Evolutionary conservation across 2,888 invertebrate genomes (phyloP).

Genomic region (Allygus modestus): DNA sequence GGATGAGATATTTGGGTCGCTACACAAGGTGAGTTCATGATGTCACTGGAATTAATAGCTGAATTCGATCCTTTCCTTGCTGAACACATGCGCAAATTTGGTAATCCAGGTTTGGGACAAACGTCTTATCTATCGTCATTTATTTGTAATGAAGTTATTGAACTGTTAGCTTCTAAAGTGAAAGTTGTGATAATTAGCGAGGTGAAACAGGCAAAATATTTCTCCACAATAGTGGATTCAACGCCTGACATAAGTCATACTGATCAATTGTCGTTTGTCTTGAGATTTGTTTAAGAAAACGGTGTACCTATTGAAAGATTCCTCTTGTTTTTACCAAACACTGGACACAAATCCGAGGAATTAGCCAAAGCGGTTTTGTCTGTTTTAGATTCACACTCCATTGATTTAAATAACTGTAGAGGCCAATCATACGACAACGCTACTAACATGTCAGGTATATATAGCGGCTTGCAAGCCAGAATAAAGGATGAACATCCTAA

Average conservation of each 20-base stretch:
- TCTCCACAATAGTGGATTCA: slow-evolving; percentile 56
- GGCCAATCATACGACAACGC: slow-evolving; percentile 71
- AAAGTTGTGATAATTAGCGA: slow-evolving; percentile 55
- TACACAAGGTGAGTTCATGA: slow-evolving; percentile 60
- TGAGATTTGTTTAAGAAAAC: slow-evolving; percentile 58
- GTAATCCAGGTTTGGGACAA: slow-evolving; percentile 54
- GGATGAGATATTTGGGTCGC: slow-evolving; percentile 63
- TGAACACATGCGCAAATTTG: slow-evolving; percentile 55
- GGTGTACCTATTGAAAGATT: slow-evolving; percentile 60
- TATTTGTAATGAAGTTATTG: slow-evolving; percentile 57
- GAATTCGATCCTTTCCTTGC: slow-evolving; percentile 59
- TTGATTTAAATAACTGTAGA: slow-evolving; percentile 67
- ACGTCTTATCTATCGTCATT: slow-evolving; percentile 60
- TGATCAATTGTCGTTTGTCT: slow-evolving; percentile 62
- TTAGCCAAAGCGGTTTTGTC: slow-evolving; percentile 41
- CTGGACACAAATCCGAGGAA: slow-evolving; percentile 55
- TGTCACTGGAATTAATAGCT: slow-evolving; percentile 62
- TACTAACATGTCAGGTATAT: slow-evolving; percentile 62
- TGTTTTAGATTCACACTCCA: slow-evolving; percentile 44
- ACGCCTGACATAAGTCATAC: slow-evolving; percentile 54
- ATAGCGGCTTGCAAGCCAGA: slow-evolving; percentile 58
- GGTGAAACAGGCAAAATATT: slow-evolving; percentile 55
- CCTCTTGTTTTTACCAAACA: slow-evolving; percentile 55
- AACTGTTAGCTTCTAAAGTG: slow-evolving; percentile 53
- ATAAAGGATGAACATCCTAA: slow-evolving; percentile 52